These are phyloP conservation scores for Pachyramphus minor DNA, from an alignment of 2,113 vertebrate species.

Conservation along the genomic window DNA sequence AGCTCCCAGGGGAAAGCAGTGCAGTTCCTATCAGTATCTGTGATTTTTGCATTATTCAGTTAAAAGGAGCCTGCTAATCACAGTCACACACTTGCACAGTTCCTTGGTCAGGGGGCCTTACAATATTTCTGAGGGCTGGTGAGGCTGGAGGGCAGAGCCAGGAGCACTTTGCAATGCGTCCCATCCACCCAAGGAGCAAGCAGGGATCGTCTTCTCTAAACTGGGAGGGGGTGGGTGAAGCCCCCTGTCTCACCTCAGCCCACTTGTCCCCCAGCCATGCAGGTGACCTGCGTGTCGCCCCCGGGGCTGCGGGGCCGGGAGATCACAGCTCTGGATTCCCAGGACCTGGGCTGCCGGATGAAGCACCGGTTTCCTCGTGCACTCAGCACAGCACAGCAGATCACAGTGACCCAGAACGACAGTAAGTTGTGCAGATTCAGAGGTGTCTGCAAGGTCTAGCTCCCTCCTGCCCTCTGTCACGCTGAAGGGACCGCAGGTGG, in stretches of 20 bases:
- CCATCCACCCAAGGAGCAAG: neutral
- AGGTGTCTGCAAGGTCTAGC: fast-evolving
- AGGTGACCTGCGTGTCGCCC: neutral
- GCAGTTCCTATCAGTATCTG: neutral
- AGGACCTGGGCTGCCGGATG: conserved; percentile 7
- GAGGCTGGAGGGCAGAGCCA: neutral
- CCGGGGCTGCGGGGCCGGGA: neutral
- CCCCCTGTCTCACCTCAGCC: neutral
- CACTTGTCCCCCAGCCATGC: neutral
- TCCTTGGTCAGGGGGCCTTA: neutral
- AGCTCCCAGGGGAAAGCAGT: neutral
- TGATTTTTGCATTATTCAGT: neutral
- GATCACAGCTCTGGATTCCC: neutral
- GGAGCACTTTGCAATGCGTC: neutral
- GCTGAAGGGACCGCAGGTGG: neutral
- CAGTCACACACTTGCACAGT: neutral
- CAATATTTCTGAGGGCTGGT: neutral
- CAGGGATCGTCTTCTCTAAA: fast-evolving
- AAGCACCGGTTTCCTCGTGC: conserved; percentile 1
- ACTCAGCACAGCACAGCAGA: neutral
- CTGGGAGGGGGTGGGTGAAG: neutral
- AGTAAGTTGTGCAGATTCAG: conserved; percentile 33
- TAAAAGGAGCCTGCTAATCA: neutral
- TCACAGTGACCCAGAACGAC: neutral
- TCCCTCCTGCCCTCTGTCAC: neutral